Evolutionary conservation across 2,888 invertebrate species (phyloP), one percentile per base, ranked within the genome.

Genomic region (Phalera bucephala): DNA sequence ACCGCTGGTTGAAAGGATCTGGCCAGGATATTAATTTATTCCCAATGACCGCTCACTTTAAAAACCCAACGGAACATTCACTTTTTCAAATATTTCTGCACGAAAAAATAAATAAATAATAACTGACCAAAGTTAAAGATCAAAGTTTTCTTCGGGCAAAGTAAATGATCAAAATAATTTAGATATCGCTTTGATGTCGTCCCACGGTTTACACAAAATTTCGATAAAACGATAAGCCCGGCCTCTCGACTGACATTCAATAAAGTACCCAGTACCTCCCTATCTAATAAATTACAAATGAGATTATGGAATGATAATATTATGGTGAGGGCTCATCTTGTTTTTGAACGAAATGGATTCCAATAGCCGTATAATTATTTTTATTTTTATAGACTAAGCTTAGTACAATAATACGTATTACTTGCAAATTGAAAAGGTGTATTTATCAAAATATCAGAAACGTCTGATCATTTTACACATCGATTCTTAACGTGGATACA

Each of bases 141-240:
- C 55, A 65, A 65, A 67, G 54, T 45, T 45, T 40, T 20, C 39
- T 45, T 37, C 40, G 36, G 33, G 31, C 31, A 43, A 52, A 49
- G 51, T 56, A 59, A 54, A 54, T 45, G 55, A 51, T 52, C 48
- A 51, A 55, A 61, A 64, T 53, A 41, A 59, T 61, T 60, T 55
- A 45, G 45, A 49, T 46, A 30, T 26, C 27, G 42, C 54, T 64
- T 59, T 59, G 60, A 64, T 53, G 54, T 62, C 36, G 31, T 30
- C 35, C 37, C 26, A 34, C 33, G 40, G 49, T 47, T 53, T 48
- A 58, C 52, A 47, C 45, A 52, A 45, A 54, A 49, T 53, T 51
- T 54, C 40, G 35, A 45, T 57, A 40, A 54, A 54, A 40, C 38
- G 33, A 32, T 46, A 43, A 45, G 32, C 33, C 29, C 9, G 31